These are phyloP conservation scores for Clytia hemisphaerica DNA, from an alignment of 30 jellyfish, hydroid and myxozoan genomes.

Conservation along the genomic window DNA sequence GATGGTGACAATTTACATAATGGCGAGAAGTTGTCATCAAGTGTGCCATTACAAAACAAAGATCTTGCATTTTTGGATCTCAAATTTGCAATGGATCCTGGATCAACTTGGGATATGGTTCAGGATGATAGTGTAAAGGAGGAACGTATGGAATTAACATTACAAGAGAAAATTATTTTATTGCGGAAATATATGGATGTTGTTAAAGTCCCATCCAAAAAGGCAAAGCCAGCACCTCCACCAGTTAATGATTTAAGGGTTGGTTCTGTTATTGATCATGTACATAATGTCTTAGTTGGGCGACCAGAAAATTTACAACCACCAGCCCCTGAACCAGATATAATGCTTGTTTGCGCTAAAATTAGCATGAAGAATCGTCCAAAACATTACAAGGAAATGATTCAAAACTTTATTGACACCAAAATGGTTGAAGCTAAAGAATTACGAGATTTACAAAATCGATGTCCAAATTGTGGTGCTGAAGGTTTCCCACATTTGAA, in stretches of 20 bases:
- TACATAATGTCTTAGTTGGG: neutral
- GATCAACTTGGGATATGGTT: conserved; percentile 38
- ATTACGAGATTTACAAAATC: neutral
- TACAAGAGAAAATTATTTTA: conserved; percentile 29
- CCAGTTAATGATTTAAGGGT: neutral
- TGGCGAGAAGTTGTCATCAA: conserved; percentile 33
- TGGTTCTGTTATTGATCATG: neutral
- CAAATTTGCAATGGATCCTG: conserved; percentile 69
- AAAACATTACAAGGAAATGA: conserved; percentile 58
- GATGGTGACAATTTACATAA: conserved; percentile 56
- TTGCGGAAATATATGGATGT: conserved; percentile 50
- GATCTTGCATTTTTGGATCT: conserved; percentile 37
- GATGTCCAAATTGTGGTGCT: neutral
- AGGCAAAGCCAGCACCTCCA: neutral
- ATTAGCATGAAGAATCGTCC: conserved; percentile 59
- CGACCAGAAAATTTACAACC: neutral
- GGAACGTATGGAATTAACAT: conserved; percentile 33
- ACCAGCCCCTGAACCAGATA: neutral
- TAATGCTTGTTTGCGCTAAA: conserved; percentile 46
- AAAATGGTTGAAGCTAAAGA: conserved; percentile 16
- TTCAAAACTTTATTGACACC: conserved; percentile 45
- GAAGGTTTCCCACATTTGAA: neutral
- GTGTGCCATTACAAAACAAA: conserved; percentile 42
- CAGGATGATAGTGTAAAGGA: conserved; percentile 50
- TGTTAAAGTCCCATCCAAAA: conserved; percentile 34